These are phyloP conservation scores for Euclidia mi DNA, from an alignment of 2,888 invertebrate genomes.

Conservation along the genomic window DNA sequence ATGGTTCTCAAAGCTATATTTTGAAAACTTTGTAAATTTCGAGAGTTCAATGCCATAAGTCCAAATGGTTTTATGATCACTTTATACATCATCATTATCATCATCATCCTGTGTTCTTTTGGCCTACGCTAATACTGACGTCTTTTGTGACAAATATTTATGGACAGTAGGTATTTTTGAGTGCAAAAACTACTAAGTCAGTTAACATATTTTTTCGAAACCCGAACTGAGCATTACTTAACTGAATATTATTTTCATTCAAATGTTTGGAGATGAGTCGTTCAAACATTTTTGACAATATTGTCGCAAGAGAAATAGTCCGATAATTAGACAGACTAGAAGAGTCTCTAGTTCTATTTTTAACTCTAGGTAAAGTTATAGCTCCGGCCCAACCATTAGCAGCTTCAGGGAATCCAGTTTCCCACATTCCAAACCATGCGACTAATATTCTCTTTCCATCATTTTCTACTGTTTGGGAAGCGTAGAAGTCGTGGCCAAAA, in stretches of 20 bases:
- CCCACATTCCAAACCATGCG: slow-evolving; percentile 87
- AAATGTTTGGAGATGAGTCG: background rate
- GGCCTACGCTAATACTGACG: too few species aligned
- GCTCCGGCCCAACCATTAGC: slow-evolving; percentile 85
- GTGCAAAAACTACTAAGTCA: too few species aligned
- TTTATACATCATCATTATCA: too few species aligned
- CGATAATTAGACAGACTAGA: slow-evolving; percentile 7
- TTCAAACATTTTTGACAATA: slow-evolving; percentile 11
- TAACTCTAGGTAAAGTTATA: slow-evolving; percentile 77
- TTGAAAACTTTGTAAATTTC: too few species aligned
- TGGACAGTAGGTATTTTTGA: too few species aligned
- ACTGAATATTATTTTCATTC: slow-evolving; percentile 7
- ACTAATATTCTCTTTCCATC: slow-evolving; percentile 77
- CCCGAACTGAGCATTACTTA: slow-evolving; percentile 9
- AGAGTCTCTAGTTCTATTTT: slow-evolving; percentile 1
- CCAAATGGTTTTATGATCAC: too few species aligned
- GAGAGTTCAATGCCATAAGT: too few species aligned
- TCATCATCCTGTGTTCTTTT: too few species aligned
- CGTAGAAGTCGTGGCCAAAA: slow-evolving; percentile 86
- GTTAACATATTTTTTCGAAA: too few species aligned
- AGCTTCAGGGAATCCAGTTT: slow-evolving; percentile 73
- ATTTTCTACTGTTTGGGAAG: slow-evolving; percentile 77
- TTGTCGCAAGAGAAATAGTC: slow-evolving; percentile 2
- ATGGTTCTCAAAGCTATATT: too few species aligned
- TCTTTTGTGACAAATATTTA: too few species aligned